Conservation (phyloP, 1,140 invertebrate genomes). For the Pinna nobilis region DNA sequence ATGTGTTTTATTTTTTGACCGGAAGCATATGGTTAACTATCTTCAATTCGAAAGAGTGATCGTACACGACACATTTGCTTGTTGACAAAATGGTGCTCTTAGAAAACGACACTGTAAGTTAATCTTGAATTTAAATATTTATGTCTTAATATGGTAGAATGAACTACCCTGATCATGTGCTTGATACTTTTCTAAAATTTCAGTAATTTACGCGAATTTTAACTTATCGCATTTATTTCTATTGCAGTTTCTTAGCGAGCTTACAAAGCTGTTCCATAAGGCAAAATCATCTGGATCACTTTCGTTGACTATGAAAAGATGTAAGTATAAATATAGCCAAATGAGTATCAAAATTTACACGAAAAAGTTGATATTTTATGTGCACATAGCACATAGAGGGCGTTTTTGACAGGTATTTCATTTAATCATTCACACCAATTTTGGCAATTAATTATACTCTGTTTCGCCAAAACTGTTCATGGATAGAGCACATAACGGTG, state of each 20-base stretch:
- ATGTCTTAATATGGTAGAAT: neutral
- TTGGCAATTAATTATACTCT: too few relatives aligned
- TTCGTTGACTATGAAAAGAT: conserved; percentile 75
- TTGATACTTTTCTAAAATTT: too few relatives aligned
- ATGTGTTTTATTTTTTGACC: neutral
- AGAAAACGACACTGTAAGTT: conserved; percentile 18
- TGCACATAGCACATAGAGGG: too few relatives aligned
- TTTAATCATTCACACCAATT: too few relatives aligned
- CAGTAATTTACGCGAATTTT: too few relatives aligned
- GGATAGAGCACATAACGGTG: too few relatives aligned
- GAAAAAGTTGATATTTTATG: too few relatives aligned
- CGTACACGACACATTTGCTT: neutral
- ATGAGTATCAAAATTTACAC: too few relatives aligned
- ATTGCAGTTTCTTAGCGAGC: conserved; percentile 75
- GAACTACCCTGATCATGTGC: neutral
- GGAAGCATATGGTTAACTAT: neutral
- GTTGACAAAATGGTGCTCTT: conserved; percentile 5
- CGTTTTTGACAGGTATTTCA: too few relatives aligned
- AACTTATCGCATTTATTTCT: too few relatives aligned
- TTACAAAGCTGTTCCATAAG: conserved; percentile 75
- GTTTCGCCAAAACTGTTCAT: too few relatives aligned
- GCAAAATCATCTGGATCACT: conserved; percentile 72
- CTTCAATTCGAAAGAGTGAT: neutral
- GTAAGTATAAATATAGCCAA: too few relatives aligned
- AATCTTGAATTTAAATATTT: neutral